A percentile compares a stretch with the other conserved stretches of the same genome.
Conservation (phyloP, 1,140 invertebrate genomes). For the Heliconius hermathena region DNA sequence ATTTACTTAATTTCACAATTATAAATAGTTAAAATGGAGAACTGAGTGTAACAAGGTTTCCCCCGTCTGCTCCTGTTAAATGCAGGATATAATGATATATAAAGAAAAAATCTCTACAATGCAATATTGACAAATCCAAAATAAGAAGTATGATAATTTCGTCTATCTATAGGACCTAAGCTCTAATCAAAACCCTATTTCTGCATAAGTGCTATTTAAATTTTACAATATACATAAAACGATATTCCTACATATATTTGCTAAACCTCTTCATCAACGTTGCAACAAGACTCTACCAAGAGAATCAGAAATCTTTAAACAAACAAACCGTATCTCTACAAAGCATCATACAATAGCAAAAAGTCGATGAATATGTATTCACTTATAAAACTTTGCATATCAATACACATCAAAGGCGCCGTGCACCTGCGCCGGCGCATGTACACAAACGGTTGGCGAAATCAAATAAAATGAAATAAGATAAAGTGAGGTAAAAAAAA, state of each 20-base stretch:
- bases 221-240: background rate
- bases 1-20: no score
- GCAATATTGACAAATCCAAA: no score
- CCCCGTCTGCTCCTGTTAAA: no score
- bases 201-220: background rate
- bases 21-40: no score
- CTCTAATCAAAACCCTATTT: no score
- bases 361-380: slow-evolving; percentile 52
- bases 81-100: no score
- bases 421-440: slow-evolving; percentile 55
- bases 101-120: no score
- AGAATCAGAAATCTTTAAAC: slow-evolving; percentile 27
- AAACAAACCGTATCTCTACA: slow-evolving; percentile 34
- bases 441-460: slow-evolving; percentile 56
- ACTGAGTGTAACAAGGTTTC: no score
- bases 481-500: slow-evolving; percentile 46
- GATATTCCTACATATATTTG: background rate
- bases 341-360: slow-evolving; percentile 34
- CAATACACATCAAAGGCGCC: slow-evolving; percentile 69
- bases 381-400: slow-evolving; percentile 70
- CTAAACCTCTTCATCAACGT: background rate
- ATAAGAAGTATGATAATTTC: no score
- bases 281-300: background rate
- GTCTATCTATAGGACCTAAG: no score
- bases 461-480: slow-evolving; percentile 51